Percentiles rank a stretch among this genome's conserved stretches.
These are phyloP conservation scores for Medauroidea extradentata DNA, from an alignment of 1,140 invertebrate species.

Conservation along the genomic window DNA sequence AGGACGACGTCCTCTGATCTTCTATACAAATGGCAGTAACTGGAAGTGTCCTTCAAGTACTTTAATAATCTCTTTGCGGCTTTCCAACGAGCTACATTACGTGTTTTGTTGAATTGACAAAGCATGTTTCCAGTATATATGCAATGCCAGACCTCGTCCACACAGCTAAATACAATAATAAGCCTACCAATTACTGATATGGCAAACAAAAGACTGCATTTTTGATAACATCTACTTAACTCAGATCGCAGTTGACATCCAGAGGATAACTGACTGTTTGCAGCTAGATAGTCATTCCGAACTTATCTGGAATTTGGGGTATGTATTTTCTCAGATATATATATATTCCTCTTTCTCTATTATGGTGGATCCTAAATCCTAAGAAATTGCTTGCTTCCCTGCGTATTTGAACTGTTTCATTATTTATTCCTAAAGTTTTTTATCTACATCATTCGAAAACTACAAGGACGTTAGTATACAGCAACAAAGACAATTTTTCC, in stretches of 20 bases:
- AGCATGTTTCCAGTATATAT: slow-evolving; percentile 42
- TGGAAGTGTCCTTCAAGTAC: slow-evolving; percentile 40
- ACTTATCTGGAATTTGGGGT: slow-evolving; percentile 25
- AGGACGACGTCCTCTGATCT: slow-evolving; percentile 15
- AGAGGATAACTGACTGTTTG: slow-evolving; percentile 23
- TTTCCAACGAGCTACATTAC: slow-evolving; percentile 36
- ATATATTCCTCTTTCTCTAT: slow-evolving; percentile 16
- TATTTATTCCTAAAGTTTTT: slow-evolving; percentile 21
- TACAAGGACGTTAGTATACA: slow-evolving; percentile 37
- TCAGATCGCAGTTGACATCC: slow-evolving; percentile 20
- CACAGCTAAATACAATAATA: slow-evolving; percentile 42
- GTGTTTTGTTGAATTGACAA: slow-evolving; percentile 43
- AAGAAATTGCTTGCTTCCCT: slow-evolving; percentile 23
- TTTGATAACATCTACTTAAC: slow-evolving; percentile 6
- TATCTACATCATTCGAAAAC: slow-evolving; percentile 26
- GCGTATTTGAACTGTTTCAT: slow-evolving; percentile 24
- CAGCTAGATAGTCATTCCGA: slow-evolving; percentile 31
- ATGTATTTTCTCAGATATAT: slow-evolving; percentile 25
- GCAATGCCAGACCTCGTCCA: slow-evolving; percentile 46
- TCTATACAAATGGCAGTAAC: slow-evolving; percentile 22
- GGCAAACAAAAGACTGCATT: slow-evolving; percentile 14
- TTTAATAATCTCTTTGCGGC: slow-evolving; percentile 42
- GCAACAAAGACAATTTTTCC: slow-evolving; percentile 26
- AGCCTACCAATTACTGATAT: slow-evolving; percentile 35
- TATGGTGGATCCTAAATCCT: slow-evolving; percentile 21